Percentiles rank a stretch among this genome's conserved stretches.
phyloP scores from a whole-genome alignment of 2,888 invertebrate species.

The Plagodis pulveraria region DNA sequence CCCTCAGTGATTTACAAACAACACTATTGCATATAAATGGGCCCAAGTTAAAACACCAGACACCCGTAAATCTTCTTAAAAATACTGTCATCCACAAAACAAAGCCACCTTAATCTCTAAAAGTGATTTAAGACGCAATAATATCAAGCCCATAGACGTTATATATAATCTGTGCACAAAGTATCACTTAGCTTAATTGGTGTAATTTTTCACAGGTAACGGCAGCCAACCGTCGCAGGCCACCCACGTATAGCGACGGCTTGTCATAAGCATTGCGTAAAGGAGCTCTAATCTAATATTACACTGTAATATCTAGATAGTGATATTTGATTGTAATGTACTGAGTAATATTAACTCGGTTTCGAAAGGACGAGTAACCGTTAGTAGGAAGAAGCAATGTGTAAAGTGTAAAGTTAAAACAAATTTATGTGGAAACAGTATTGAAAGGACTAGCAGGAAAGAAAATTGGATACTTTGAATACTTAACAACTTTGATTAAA shows the following conservation, averaged over 20 bases:
- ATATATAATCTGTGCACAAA: background rate
- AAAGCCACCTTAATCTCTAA: slow-evolving; percentile 11
- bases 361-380: too few species aligned
- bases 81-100: background rate
- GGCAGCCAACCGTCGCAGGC: slow-evolving; percentile 67
- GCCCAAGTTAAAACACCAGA: too few species aligned
- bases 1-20: too few species aligned
- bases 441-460: too few species aligned
- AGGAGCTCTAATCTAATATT: slow-evolving; percentile 30
- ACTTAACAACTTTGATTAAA: too few species aligned
- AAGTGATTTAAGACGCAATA: slow-evolving; percentile 18
- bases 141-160: slow-evolving; percentile 13
- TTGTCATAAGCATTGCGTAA: slow-evolving; percentile 45
- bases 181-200: slow-evolving; percentile 32
- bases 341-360: too few species aligned
- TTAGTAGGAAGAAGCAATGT: background rate
- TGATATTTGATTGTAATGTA: slow-evolving; percentile 1
- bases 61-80: too few species aligned
- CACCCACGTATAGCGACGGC: slow-evolving; percentile 68
- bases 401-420: background rate
- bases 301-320: slow-evolving; percentile 1
- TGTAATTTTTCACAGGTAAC: slow-evolving; percentile 68
- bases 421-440: too few species aligned
- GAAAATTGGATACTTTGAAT: too few species aligned
- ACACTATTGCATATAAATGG: too few species aligned